Conservation (phyloP, 2,888 invertebrate species). For the Dolomedes plantarius region DNA sequence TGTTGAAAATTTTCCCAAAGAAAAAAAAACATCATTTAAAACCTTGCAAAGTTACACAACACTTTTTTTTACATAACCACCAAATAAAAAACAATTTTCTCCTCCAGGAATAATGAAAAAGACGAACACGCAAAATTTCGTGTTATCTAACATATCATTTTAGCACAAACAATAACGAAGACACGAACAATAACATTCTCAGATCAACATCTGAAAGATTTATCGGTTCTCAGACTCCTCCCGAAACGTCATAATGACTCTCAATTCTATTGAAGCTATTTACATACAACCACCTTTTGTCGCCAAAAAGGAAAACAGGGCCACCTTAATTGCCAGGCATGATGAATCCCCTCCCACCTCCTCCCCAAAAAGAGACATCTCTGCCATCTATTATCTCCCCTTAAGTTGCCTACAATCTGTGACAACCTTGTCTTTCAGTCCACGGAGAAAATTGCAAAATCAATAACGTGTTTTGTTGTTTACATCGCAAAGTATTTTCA, state of each 20-base stretch:
- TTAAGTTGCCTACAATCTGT: not conserved
- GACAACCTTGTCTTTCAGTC: not conserved
- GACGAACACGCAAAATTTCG: too few relatives aligned
- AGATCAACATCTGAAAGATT: not conserved
- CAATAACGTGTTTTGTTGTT: slow-evolving; percentile 24
- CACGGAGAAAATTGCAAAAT: slow-evolving; percentile 47
- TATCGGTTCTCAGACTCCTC: not conserved
- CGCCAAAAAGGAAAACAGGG: not conserved
- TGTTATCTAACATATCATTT: too few relatives aligned
- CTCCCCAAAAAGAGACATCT: not conserved
- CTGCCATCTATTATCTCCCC: not conserved
- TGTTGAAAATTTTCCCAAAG: too few relatives aligned
- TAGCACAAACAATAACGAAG: too few relatives aligned
- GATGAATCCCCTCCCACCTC: not conserved
- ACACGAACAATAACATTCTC: not conserved
- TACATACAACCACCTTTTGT: not conserved
- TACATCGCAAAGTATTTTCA: slow-evolving; percentile 23
- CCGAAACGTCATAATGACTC: not conserved
- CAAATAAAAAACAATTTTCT: too few relatives aligned
- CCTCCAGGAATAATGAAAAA: too few relatives aligned
- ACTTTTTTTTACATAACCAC: too few relatives aligned
- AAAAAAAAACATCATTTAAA: too few relatives aligned
- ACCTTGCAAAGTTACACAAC: too few relatives aligned
- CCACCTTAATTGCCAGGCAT: not conserved
- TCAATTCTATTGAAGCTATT: not conserved